phyloP scores from a whole-genome alignment of 53 echinoderm and acorn worm species.

The Luidia sarsii region DNA sequence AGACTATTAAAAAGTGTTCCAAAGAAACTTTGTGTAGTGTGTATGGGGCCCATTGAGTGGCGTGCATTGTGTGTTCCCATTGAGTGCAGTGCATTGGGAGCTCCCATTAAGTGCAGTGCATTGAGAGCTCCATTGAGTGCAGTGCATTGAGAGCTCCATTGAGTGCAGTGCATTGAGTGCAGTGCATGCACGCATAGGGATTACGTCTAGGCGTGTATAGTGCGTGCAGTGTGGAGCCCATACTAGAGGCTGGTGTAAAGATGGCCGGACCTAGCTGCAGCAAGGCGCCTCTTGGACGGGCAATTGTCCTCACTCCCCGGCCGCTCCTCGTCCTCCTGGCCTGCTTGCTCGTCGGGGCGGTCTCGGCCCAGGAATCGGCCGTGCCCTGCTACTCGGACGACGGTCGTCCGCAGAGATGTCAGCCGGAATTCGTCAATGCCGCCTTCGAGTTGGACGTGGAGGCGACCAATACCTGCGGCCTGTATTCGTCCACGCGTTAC shows the following conservation, averaged over 20 bases:
- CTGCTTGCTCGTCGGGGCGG: not conserved
- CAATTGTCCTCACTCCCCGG: slow-evolving; percentile 22
- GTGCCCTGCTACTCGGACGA: slow-evolving; percentile 85
- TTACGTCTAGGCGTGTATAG: not conserved
- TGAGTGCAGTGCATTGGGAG: too few species aligned
- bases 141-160: too few species aligned
- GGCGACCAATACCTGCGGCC: slow-evolving; percentile 94
- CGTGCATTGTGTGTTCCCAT: too few species aligned
- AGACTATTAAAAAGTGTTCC: too few species aligned
- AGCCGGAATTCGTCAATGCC: slow-evolving; percentile 93
- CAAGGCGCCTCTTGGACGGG: slow-evolving; percentile 14
- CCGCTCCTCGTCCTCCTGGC: slow-evolving; percentile 38
- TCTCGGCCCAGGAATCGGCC: slow-evolving; percentile 55
- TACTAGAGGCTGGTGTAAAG: slow-evolving; percentile 1
- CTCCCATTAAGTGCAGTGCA: too few species aligned
- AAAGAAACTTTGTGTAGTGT: too few species aligned
- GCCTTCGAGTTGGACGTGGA: slow-evolving; percentile 87
- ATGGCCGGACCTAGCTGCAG: slow-evolving; percentile 37
- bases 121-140: too few species aligned
- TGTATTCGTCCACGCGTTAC: slow-evolving; percentile 58
- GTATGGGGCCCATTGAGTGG: too few species aligned
- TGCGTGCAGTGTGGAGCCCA: not conserved
- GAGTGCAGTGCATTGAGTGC: too few species aligned
- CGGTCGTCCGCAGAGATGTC: slow-evolving; percentile 79
- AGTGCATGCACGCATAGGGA: too few species aligned